phyloP scores from a whole-genome alignment of 2,113 vertebrate genomes.

The Ceyx cyanopectus region DNA sequence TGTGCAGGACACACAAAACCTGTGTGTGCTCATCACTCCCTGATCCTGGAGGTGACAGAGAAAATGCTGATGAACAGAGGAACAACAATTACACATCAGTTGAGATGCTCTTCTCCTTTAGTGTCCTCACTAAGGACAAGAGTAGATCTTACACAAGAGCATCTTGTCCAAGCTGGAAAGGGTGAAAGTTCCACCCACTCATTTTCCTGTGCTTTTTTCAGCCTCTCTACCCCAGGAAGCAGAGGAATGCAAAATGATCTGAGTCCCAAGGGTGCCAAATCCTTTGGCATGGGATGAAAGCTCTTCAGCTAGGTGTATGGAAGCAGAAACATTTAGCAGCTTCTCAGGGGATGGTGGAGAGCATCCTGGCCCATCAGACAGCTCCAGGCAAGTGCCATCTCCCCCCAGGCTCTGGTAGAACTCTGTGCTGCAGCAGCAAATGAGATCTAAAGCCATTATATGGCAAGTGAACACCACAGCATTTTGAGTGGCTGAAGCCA shows the following conservation, averaged over 20 bases:
- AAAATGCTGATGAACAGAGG: not conserved
- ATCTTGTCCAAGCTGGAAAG: not conserved
- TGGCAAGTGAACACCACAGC: not conserved
- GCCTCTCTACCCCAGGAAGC: not conserved
- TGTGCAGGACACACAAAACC: not conserved
- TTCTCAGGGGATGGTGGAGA: conserved; percentile 5
- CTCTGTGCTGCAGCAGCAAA: not conserved
- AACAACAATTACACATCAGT: not conserved
- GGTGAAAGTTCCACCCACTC: not conserved
- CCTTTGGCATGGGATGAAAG: not conserved
- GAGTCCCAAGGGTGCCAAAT: not conserved
- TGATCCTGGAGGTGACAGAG: not conserved
- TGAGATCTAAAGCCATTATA: not conserved
- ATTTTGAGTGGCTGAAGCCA: not conserved
- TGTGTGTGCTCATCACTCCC: not conserved
- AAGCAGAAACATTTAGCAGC: not conserved
- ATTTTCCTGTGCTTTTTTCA: not conserved
- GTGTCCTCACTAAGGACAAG: not conserved
- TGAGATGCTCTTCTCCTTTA: not conserved
- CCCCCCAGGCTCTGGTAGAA: not conserved
- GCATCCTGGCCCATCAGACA: not conserved
- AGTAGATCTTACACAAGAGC: accelerated
- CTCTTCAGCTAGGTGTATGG: not conserved
- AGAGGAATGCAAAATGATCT: not conserved
- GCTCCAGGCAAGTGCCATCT: not conserved